Evolutionary conservation across 2,888 invertebrate species (phyloP).

Genomic region (Pocota personata): DNA sequence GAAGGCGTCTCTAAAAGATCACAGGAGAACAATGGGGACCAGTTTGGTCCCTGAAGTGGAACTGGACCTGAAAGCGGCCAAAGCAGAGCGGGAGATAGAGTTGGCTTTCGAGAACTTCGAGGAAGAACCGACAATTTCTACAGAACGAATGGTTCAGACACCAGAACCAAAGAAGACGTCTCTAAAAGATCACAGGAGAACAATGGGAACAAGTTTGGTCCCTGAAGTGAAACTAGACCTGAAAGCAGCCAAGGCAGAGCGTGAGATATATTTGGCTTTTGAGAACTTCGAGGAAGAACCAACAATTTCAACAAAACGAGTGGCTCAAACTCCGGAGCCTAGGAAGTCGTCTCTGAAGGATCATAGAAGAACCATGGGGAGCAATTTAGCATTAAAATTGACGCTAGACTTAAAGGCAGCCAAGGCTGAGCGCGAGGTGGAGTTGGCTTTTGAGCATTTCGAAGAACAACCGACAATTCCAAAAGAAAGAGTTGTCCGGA

Average conservation of each 20-base stretch:
- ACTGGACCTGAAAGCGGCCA: conserved; percentile 23
- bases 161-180: neutral
- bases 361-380: conserved; percentile 34
- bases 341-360: neutral
- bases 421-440: conserved; percentile 27
- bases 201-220: conserved; percentile 1
- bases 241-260: conserved; percentile 20
- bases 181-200: conserved; percentile 3
- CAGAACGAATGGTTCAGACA: neutral
- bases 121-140: conserved; percentile 12
- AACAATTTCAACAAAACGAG: neutral
- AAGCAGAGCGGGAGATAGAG: conserved; percentile 16
- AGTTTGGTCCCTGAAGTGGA: neutral
- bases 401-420: conserved; percentile 21
- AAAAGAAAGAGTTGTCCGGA: neutral
- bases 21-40: conserved; percentile 25
- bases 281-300: conserved; percentile 47
- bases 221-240: neutral
- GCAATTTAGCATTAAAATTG: neutral
- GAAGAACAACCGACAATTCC: conserved; percentile 30
- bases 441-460: conserved; percentile 52
- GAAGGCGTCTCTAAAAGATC: neutral
- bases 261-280: conserved; percentile 34
- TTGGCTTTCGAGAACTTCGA: conserved; percentile 43
- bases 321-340: conserved; percentile 14